Conservation (phyloP, 2,888 invertebrate genomes). For the Ectropis crepuscularia region DNA sequence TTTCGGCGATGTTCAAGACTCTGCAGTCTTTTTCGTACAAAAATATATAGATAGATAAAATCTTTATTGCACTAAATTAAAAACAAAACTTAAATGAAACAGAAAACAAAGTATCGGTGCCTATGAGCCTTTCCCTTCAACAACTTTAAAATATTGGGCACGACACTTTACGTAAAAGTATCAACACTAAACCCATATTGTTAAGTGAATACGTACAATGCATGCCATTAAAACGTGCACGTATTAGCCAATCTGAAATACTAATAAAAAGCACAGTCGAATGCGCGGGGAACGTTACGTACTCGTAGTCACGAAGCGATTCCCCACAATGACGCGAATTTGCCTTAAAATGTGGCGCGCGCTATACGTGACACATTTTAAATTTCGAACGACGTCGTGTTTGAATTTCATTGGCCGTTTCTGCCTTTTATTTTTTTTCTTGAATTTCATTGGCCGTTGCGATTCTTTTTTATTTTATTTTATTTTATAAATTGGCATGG, state of each 20-base stretch:
- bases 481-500: conserved; percentile 31
- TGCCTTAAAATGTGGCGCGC: conserved; percentile 48
- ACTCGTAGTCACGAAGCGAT: conserved; percentile 43
- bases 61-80: too few relatives aligned
- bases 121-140: too few relatives aligned
- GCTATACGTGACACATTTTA: conserved; percentile 51
- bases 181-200: too few relatives aligned
- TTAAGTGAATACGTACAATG: conserved; percentile 1
- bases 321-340: conserved; percentile 47
- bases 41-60: too few relatives aligned
- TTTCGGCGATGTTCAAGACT: too few relatives aligned
- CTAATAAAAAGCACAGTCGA: conserved; percentile 38
- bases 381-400: conserved; percentile 44
- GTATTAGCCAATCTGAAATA: conserved; percentile 37
- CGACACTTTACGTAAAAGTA: too few relatives aligned
- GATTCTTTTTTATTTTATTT: conserved; percentile 23
- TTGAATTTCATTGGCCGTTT: conserved; percentile 41
- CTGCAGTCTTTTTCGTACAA: too few relatives aligned
- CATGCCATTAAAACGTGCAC: conserved; percentile 26
- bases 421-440: conserved; percentile 34
- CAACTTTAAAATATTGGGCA: too few relatives aligned
- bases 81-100: too few relatives aligned
- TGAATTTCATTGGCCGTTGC: conserved; percentile 21
- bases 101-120: too few relatives aligned
- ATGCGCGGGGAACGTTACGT: conserved; percentile 33